Base-by-base conservation (phyloP, 2,888 invertebrate species). In the Sinopyrophorus schimmeli region DNA sequence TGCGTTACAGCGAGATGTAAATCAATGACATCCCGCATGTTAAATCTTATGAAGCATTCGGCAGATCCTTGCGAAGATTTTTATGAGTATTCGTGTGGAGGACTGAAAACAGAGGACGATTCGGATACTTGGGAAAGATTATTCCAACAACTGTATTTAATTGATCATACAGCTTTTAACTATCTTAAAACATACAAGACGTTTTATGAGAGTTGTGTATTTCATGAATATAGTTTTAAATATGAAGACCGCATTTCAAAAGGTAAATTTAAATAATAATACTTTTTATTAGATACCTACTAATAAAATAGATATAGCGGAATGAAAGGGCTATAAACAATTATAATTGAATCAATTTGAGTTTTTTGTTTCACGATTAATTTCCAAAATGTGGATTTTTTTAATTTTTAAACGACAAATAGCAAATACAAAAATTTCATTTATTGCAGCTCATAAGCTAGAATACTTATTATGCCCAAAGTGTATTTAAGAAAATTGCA, bases 11-110 rank as follows among this genome's bases (percentile, higher is more conserved):
- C 48, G 5, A 49, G 20, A 37, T 66, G 66, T 46, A 62, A 61
- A 50, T 44, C 55, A 12, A 48, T 53, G 15, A 57, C 59, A 27
- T 63, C 66, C 11, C 58, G 56, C 20, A 64, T 68, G 27, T 51
- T 66, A 17, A 54, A 55, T 41, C 49, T 55, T 12, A 65, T 68
- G 60, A 55, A 66, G 49, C 58, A 60, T 51, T 51, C 55, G 5
- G 52, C 24, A 15, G 53, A 56, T 27, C 54, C 62, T 28, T 68
- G 67, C 32, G 62, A 66, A 16, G 60, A 67, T 37, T 68, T 67
- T 47, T 68, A 68, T 28, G 60, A 63, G 21, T 68, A 59, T 48
- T 60, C 67, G 5, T 68, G 68, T 44, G 66, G 66, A 15, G 52
- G 57, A 32, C 32, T 53, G 53, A 24, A 34, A 23, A 47, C 6